These are phyloP conservation scores for Saccostrea echinata DNA, from an alignment of 1,140 invertebrate genomes.

Conservation along the genomic window DNA sequence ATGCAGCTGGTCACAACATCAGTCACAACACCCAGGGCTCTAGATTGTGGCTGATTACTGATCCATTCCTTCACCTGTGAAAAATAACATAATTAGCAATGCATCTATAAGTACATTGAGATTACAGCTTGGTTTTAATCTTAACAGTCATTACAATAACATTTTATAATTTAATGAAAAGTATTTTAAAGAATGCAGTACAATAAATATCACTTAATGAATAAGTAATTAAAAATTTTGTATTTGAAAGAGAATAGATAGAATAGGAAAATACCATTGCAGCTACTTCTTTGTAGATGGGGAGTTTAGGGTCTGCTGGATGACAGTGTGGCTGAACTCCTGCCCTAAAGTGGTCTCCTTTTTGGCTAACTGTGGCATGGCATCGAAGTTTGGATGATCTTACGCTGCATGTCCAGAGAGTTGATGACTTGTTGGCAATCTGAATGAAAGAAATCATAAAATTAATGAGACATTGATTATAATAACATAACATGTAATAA, in stretches of 20 bases:
- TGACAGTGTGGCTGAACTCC: constrained; percentile 40
- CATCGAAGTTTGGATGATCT: constrained; percentile 27
- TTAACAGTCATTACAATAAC: no score
- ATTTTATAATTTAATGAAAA: no score
- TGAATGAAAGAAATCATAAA: constrained; percentile 22
- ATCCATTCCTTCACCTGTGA: not conserved
- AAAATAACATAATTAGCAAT: not conserved
- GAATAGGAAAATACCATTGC: not conserved
- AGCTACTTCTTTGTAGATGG: constrained; percentile 5
- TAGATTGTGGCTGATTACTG: not conserved
- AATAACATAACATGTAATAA: not conserved
- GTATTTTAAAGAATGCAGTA: no score
- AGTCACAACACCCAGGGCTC: not conserved
- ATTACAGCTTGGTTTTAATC: no score
- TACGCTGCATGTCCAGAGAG: constrained; percentile 46
- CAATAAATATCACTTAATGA: no score
- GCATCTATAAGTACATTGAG: no score
- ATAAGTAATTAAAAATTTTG: no score
- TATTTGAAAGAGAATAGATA: not conserved
- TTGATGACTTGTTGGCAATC: constrained; percentile 43
- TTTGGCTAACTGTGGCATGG: constrained; percentile 42
- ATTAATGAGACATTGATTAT: not conserved
- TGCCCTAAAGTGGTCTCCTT: constrained; percentile 17
- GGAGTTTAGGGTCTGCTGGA: constrained; percentile 13
- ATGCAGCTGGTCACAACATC: not conserved